Evolutionary conservation across 2,797 vertebrate genomes (phyloP).

Genomic region (Decapterus maruadsi): DNA sequence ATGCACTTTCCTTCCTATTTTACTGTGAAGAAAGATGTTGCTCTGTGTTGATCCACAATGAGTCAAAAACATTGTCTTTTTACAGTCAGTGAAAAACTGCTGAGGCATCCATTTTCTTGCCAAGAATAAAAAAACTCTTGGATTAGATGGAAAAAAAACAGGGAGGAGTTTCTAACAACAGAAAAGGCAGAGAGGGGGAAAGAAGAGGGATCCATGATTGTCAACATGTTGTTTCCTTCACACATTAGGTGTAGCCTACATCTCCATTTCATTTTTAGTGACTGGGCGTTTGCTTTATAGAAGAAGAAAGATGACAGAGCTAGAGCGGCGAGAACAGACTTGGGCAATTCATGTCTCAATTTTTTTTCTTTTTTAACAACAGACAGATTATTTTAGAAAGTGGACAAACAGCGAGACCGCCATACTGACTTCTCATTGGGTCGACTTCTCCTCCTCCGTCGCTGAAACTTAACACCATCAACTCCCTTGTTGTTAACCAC

Average conservation of each 20-base stretch:
- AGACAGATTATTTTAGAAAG: background rate
- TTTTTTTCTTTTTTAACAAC: background rate
- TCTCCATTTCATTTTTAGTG: background rate
- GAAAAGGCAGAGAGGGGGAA: background rate
- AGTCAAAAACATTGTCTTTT: background rate
- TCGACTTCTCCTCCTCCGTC: slow-evolving; percentile 5
- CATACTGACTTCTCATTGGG: background rate
- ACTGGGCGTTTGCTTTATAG: background rate
- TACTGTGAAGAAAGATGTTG: background rate
- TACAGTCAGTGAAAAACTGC: background rate
- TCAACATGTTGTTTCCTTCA: background rate
- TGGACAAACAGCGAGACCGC: no score
- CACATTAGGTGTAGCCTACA: background rate
- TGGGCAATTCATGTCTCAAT: background rate
- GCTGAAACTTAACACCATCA: slow-evolving; percentile 6
- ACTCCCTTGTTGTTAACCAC: background rate
- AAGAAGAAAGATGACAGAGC: no score
- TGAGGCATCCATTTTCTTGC: background rate
- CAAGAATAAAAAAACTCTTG: background rate
- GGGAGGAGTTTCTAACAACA: background rate
- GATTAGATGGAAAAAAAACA: background rate
- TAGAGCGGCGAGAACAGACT: background rate
- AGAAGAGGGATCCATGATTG: background rate
- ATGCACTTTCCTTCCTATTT: slow-evolving; percentile 19
- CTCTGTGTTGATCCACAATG: background rate